Evolutionary conservation across 2,113 vertebrate species (phyloP), one percentile per base, ranked within the genome.

Genomic region (Telmatochromis sp.): DNA sequence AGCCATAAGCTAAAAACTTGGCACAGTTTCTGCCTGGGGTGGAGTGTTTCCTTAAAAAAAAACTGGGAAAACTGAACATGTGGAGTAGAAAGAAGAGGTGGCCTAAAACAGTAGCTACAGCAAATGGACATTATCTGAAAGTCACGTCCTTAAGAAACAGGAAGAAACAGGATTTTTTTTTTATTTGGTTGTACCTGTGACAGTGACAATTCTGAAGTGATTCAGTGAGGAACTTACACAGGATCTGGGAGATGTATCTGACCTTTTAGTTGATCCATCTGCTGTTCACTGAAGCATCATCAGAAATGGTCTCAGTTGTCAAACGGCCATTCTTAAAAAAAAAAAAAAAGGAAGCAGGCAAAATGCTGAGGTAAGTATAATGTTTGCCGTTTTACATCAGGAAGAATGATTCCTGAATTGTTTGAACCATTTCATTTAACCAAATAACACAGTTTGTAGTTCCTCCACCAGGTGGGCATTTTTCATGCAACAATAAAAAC

Each of bases 391-490:
- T 42, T 42, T 42, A 70, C n/a, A 0, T 15, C 37, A 9, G 5
- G n/a, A 70, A 70, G 8, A 10, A 19, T 33, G n/a, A 26, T 42
- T 70, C 65, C 1, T 70, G n/a, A 23, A 70, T 42, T 4, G 12
- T 60, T 21, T 42, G 65, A 70, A 70, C n/a, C 3, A 70, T 42
- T 70, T 42, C 37, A 42, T 70, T 21, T 70, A 42, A 70, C 65
- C n/a, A 42, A 15, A 42, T 42, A 42, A 45, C 15, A 31, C 13
- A 73, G 21, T 15, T 45, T 9, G 2, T 1, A 70, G 37, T 42
- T 70, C 2, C 0, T 42, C 37, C 65, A 70, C 3, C 37, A 73
- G 65, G 2, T 26, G 5, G 37, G 65, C 6, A 45, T 15, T 73
- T 23, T 73, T 9, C 37, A 42, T 0, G n/a, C 37, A 26, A 23